phyloP scores from a whole-genome alignment of 2,797 vertebrate species.

The Characodon lateralis region DNA sequence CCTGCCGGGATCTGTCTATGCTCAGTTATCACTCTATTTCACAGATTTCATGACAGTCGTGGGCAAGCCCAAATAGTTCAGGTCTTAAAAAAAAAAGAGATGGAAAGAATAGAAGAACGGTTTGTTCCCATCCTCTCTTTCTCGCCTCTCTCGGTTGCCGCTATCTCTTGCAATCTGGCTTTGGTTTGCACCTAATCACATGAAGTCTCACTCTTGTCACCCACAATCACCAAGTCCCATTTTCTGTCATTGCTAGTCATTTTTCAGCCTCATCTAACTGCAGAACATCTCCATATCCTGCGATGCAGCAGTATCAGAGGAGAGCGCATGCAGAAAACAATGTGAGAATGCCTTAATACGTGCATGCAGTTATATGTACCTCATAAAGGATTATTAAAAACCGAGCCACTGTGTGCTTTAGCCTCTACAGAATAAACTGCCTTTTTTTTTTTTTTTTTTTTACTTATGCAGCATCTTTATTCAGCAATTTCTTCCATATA shows the following conservation, averaged over 20 bases:
- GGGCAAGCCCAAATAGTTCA: slow-evolving; percentile 48
- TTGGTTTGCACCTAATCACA: slow-evolving; percentile 72
- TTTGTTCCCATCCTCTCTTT: slow-evolving; percentile 59
- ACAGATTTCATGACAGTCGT: slow-evolving; percentile 53
- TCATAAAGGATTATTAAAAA: slow-evolving; percentile 25
- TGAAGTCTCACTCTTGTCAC: slow-evolving; percentile 65
- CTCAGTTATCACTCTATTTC: slow-evolving; percentile 52
- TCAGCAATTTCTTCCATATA: slow-evolving; percentile 40
- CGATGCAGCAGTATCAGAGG: slow-evolving; percentile 17
- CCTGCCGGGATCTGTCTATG: slow-evolving; percentile 41
- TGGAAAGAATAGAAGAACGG: slow-evolving; percentile 45
- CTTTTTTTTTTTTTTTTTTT: slow-evolving; percentile 5
- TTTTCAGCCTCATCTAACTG: slow-evolving; percentile 63
- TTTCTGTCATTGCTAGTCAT: slow-evolving; percentile 73
- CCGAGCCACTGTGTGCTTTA: background rate
- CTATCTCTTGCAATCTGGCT: slow-evolving; percentile 66
- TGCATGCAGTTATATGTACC: slow-evolving; percentile 14
- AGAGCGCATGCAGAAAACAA: slow-evolving; percentile 9
- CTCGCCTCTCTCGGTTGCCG: slow-evolving; percentile 46
- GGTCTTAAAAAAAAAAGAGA: slow-evolving; percentile 1
- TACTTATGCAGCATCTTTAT: slow-evolving; percentile 50
- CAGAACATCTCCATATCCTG: slow-evolving; percentile 14
- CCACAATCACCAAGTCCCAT: slow-evolving; percentile 69
- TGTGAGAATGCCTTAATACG: slow-evolving; percentile 27
- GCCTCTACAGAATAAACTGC: slow-evolving; percentile 9